A percentile compares a stretch with the other conserved stretches of the same genome.
phyloP scores from a whole-genome alignment of 2,888 invertebrate genomes.

The Agrochola macilenta region DNA sequence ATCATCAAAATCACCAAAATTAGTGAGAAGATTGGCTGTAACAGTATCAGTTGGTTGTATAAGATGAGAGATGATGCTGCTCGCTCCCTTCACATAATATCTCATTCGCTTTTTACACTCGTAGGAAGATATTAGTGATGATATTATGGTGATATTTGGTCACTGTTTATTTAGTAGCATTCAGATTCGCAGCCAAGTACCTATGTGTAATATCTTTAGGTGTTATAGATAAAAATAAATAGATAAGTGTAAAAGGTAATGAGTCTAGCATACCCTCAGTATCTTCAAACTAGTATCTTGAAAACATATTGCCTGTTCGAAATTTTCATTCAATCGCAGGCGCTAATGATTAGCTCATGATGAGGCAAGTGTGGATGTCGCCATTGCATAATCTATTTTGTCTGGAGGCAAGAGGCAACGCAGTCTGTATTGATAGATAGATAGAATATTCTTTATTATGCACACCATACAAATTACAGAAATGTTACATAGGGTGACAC shows the following conservation, averaged over 20 bases:
- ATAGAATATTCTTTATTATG: too few species aligned
- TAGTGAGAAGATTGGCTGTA: neutral
- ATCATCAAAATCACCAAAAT: neutral
- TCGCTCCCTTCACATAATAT: neutral
- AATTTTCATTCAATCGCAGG: neutral
- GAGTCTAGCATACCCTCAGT: neutral
- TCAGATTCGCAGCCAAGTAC: neutral
- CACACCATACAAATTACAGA: too few species aligned
- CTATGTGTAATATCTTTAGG: too few species aligned
- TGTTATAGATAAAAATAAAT: too few species aligned
- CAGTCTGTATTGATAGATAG: too few species aligned
- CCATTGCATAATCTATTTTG: neutral
- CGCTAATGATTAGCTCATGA: neutral
- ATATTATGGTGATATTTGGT: too few species aligned
- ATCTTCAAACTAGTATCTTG: neutral
- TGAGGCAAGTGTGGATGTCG: neutral
- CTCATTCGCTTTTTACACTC: neutral
- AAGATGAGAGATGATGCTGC: neutral
- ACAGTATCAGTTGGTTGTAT: neutral
- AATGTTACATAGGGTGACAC: too few species aligned
- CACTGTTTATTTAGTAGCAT: neutral
- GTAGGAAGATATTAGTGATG: neutral
- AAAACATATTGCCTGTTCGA: neutral
- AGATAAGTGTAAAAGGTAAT: neutral
- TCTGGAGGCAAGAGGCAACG: neutral